Evolutionary conservation across 2,797 vertebrate species (phyloP).

Genomic region (Poecilia gillii): DNA sequence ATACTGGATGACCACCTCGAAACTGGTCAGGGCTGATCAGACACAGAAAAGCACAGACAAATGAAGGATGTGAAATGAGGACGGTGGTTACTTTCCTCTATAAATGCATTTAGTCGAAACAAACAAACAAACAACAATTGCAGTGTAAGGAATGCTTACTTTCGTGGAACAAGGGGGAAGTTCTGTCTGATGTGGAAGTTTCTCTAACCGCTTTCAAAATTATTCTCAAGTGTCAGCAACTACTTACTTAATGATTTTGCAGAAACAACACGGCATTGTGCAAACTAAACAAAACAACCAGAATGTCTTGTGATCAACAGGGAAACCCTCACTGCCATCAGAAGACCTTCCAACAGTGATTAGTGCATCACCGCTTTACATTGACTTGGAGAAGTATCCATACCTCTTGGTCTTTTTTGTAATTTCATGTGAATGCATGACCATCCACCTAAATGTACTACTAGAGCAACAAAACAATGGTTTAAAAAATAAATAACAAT

Average conservation of each 20-base stretch:
- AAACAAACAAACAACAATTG: constrained; percentile 12
- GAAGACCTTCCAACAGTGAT: constrained; percentile 57
- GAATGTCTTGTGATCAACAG: constrained; percentile 59
- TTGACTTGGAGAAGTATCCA: background rate
- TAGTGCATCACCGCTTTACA: constrained; percentile 20
- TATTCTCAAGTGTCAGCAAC: constrained; percentile 24
- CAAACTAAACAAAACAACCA: constrained; percentile 39
- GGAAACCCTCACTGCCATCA: constrained; percentile 29
- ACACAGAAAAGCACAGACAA: background rate
- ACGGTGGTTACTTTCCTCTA: background rate
- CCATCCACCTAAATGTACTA: background rate
- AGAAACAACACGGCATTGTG: constrained; percentile 47
- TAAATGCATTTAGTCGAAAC: background rate
- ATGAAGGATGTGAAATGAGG: background rate
- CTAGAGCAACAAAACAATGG: background rate
- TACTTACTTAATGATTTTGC: constrained; percentile 43
- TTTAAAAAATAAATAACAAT: background rate
- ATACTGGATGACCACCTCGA: constrained; percentile 97
- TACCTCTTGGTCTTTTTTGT: background rate
- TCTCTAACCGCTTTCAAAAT: constrained; percentile 43
- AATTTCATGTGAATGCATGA: background rate
- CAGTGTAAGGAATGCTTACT: constrained; percentile 22
- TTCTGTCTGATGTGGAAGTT: constrained; percentile 32
- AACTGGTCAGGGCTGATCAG: constrained; percentile 90
- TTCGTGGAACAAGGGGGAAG: constrained; percentile 19